A percentile compares a stretch with the other conserved stretches of the same genome.
Conservation (phyloP, 2,797 vertebrate species). For the Onychomys leucogaster region DNA sequence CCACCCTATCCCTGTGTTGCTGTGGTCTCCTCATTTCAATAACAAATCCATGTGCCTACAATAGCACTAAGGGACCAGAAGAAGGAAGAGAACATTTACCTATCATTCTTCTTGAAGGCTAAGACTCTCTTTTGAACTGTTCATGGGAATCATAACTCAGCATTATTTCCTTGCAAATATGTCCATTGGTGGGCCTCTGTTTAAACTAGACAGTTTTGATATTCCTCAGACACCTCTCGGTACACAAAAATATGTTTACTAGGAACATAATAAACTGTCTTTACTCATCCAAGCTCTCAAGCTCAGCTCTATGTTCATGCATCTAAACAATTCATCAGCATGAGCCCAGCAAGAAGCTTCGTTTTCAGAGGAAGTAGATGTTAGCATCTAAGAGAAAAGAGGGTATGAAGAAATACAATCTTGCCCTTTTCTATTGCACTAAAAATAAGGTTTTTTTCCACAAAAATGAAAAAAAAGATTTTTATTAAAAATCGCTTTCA, state of each 20-base stretch:
- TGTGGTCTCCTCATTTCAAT: background rate
- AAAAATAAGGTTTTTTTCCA: background rate
- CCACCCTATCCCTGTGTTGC: background rate
- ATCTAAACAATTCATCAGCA: background rate
- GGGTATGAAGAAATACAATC: background rate
- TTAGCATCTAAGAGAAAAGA: background rate
- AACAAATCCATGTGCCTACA: background rate
- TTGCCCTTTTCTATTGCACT: background rate
- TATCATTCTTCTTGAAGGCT: background rate
- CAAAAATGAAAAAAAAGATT: background rate
- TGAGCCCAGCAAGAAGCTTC: background rate
- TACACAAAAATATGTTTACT: constrained; percentile 14
- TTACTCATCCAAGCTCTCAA: background rate
- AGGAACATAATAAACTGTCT: background rate
- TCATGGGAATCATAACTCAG: background rate
- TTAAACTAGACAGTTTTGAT: background rate
- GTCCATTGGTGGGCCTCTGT: background rate
- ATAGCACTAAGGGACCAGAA: background rate
- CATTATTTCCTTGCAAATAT: background rate
- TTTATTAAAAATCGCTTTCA: background rate
- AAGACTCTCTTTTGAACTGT: background rate
- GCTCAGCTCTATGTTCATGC: background rate
- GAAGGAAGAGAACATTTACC: background rate
- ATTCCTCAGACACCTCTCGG: background rate
- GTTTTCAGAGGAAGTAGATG: constrained; percentile 2